phyloP scores from a whole-genome alignment of 2,888 invertebrate genomes.

The Agelastica alni region DNA sequence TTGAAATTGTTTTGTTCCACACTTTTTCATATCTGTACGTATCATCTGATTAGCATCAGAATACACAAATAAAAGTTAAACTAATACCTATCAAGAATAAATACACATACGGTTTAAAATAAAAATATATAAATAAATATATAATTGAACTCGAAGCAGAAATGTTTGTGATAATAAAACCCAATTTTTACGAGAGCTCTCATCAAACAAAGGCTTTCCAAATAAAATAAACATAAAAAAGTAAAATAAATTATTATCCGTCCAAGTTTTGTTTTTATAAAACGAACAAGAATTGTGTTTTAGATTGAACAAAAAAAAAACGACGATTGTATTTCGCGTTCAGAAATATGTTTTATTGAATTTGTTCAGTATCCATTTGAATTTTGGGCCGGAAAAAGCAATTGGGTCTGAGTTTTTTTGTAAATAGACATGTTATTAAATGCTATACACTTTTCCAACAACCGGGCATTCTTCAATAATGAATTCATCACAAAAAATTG shows the following conservation, averaged over 20 bases:
- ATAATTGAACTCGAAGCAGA: slow-evolving; percentile 55
- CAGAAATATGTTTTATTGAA: slow-evolving; percentile 48
- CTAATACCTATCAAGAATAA: too few species aligned
- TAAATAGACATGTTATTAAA: slow-evolving; percentile 31
- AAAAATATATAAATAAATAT: slow-evolving; percentile 49
- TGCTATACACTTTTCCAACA: slow-evolving; percentile 25
- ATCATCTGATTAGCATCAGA: too few species aligned
- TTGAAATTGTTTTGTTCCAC: too few species aligned
- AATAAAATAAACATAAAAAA: slow-evolving; percentile 53
- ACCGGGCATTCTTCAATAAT: slow-evolving; percentile 25
- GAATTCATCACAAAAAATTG: slow-evolving; percentile 25
- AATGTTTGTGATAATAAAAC: slow-evolving; percentile 58
- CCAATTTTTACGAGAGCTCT: slow-evolving; percentile 56
- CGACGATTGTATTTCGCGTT: slow-evolving; percentile 40
- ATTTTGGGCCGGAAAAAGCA: slow-evolving; percentile 40
- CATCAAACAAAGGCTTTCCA: slow-evolving; percentile 51
- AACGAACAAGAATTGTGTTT: slow-evolving; percentile 48
- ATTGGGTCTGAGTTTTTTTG: slow-evolving; percentile 34
- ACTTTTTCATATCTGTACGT: too few species aligned
- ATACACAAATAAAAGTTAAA: too few species aligned
- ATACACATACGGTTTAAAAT: slow-evolving; percentile 50
- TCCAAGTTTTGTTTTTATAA: slow-evolving; percentile 51
- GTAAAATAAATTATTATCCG: slow-evolving; percentile 53
- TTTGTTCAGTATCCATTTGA: slow-evolving; percentile 42
- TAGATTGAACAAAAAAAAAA: slow-evolving; percentile 47